Conservation (phyloP, 2,888 invertebrate species). For the Caenorhabditis sinica region DNA sequence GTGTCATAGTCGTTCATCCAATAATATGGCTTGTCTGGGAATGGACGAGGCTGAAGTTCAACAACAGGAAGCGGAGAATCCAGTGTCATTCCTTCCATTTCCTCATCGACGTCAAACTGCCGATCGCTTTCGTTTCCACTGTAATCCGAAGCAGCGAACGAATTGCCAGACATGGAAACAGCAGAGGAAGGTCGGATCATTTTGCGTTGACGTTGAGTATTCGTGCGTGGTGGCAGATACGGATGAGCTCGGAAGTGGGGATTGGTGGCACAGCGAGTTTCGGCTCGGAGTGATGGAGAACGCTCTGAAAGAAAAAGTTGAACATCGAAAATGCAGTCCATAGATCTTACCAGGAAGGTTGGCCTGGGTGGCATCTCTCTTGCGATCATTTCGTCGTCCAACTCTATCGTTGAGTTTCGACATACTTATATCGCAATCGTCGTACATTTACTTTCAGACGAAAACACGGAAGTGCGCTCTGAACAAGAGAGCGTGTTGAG, state of each 20-base stretch:
- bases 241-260: slow-evolving; percentile 42
- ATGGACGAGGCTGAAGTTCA: slow-evolving; percentile 30
- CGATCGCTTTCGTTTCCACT: slow-evolving; percentile 35
- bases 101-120: slow-evolving; percentile 43
- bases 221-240: slow-evolving; percentile 37
- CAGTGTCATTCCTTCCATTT: slow-evolving; percentile 51
- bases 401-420: slow-evolving; percentile 24
- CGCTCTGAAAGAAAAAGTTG: slow-evolving; percentile 42
- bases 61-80: slow-evolving; percentile 30
- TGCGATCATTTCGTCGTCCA: slow-evolving; percentile 46
- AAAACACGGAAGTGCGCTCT: not conserved
- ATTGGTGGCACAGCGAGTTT: slow-evolving; percentile 9
- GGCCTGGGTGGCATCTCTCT: slow-evolving; percentile 46
- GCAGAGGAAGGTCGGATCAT: slow-evolving; percentile 50
- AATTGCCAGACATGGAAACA: slow-evolving; percentile 47
- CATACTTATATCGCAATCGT: slow-evolving; percentile 15
- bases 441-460: slow-evolving; percentile 12
- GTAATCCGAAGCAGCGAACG: slow-evolving; percentile 14
- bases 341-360: slow-evolving; percentile 32
- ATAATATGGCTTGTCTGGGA: slow-evolving; percentile 62
- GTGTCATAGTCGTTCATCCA: slow-evolving; percentile 65
- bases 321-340: not conserved
- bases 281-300: slow-evolving; percentile 47
- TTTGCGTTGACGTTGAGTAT: slow-evolving; percentile 33
- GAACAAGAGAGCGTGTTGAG: not conserved